Conservation (phyloP, 1,140 invertebrate species). For the Cecropterus lyciades region DNA sequence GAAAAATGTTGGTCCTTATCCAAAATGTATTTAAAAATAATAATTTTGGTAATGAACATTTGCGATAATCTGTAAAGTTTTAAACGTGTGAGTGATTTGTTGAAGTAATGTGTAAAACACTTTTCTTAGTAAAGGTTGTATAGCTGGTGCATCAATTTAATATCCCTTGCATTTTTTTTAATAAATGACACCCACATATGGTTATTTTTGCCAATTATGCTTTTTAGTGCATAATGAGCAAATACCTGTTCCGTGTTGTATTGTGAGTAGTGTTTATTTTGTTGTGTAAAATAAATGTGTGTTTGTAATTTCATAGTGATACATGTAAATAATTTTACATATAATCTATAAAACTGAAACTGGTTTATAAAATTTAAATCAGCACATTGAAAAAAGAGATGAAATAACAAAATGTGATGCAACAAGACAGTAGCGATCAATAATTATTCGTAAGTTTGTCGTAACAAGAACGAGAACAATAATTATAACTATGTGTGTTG, state of each 20-base stretch:
- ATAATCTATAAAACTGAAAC: slow-evolving; percentile 14
- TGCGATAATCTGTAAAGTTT: too few relatives aligned
- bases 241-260: slow-evolving; percentile 69
- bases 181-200: slow-evolving; percentile 79
- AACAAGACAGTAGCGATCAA: slow-evolving; percentile 47
- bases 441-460: slow-evolving; percentile 19
- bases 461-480: slow-evolving; percentile 43
- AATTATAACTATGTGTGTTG: not conserved
- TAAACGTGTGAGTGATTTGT: too few relatives aligned
- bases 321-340: slow-evolving; percentile 7
- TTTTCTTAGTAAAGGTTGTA: slow-evolving; percentile 22
- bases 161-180: slow-evolving; percentile 39
- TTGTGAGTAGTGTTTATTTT: slow-evolving; percentile 45
- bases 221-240: slow-evolving; percentile 80
- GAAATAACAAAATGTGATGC: slow-evolving; percentile 46
- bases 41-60: too few relatives aligned
- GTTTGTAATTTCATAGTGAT: slow-evolving; percentile 1
- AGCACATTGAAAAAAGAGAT: slow-evolving; percentile 49
- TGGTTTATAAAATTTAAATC: slow-evolving; percentile 27
- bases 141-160: slow-evolving; percentile 30
- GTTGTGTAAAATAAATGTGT: slow-evolving; percentile 10
- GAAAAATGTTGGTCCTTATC: slow-evolving; percentile 15
- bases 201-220: slow-evolving; percentile 80
- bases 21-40: not conserved
- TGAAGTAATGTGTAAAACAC: not conserved